Evolutionary conservation across 2,113 vertebrate species (phyloP), one percentile per base, ranked within the genome.

Genomic region (Arothron firmamentum): DNA sequence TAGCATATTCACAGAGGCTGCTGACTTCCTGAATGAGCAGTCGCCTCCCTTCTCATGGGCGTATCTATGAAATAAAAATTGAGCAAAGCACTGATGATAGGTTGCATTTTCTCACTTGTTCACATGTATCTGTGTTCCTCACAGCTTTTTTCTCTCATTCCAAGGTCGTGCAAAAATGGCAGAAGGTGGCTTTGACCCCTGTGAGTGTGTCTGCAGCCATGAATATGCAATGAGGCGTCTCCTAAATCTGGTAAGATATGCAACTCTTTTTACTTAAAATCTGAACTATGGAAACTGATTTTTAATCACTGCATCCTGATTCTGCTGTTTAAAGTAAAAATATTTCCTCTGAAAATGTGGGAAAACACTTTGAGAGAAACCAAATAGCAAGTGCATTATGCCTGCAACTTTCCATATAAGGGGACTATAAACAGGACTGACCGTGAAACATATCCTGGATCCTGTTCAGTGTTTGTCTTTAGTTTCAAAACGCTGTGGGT

Each of bases 151-250:
- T 55, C 38, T 53, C 31, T 52, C 28, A 20, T 59, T 62, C 10
- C 50, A 52, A 81, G 79, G 65, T 70, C 59, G 57, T 69, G 2
- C 28, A 4, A 81, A 84, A 85, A 99, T 99, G 97, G 97, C 96
- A 49, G 96, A 99, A 86, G 96, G 93, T 74, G 94, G 94, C 72
- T 98, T 93, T 77, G 97, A 99, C 90, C 95, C 95, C 23, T 99
- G 96, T 73, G 97, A 98, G 89, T 99, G 96, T 81, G 90, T 98
- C 85, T 99, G 97, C 90, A 93, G 92, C 0, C 94, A 98, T 69
- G 95, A 98, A 83, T 90, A 96, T 71, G 95, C 95, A 3, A 99
- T 99, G 96, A 92, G 94, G 79, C 93, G 96, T 59, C 90, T 99
- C 76, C 93, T 99, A 85, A 96, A 95, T 84, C 91, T 99, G 95